Evolutionary conservation across 1,140 invertebrate species (phyloP).

Genomic region (Zelostemma sp.): DNA sequence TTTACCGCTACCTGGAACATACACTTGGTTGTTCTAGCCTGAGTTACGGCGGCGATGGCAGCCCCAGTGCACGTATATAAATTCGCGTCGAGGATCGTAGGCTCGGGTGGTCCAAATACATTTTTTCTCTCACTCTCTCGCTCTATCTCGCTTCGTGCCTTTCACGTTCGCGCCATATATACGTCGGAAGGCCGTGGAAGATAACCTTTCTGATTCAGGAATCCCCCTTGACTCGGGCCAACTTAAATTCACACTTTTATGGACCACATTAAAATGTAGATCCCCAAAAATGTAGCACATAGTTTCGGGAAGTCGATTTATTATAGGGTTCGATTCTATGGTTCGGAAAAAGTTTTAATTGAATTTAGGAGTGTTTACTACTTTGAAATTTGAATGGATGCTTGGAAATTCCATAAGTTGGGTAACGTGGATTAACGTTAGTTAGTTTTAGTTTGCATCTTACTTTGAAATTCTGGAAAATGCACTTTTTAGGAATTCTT

Average conservation of each 20-base stretch:
- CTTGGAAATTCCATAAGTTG: no score
- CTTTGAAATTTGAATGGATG: no score
- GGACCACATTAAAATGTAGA: slow-evolving; percentile 24
- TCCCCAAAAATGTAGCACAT: slow-evolving; percentile 26
- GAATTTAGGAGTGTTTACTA: no score
- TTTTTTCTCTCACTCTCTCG: slow-evolving; percentile 29
- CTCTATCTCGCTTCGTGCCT: slow-evolving; percentile 9
- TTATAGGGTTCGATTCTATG: slow-evolving; percentile 7
- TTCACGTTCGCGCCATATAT: slow-evolving; percentile 44
- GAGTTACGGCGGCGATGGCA: slow-evolving; percentile 57
- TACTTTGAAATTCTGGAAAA: no score
- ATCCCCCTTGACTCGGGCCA: slow-evolving; percentile 33
- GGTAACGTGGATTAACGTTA: slow-evolving; percentile 48
- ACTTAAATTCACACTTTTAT: slow-evolving; percentile 39
- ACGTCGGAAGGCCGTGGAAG: no score
- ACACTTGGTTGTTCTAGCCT: slow-evolving; percentile 61
- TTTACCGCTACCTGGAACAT: slow-evolving; percentile 64
- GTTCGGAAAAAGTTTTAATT: not conserved
- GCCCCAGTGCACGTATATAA: slow-evolving; percentile 45
- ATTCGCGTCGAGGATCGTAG: slow-evolving; percentile 41
- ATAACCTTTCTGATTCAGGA: slow-evolving; percentile 34
- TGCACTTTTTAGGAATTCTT: no score
- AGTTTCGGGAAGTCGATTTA: slow-evolving; percentile 31
- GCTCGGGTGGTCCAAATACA: slow-evolving; percentile 51
- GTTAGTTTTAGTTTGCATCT: no score